Conservation (phyloP, 2,888 invertebrate genomes). For the Trichogramma dendrolimi region DNA sequence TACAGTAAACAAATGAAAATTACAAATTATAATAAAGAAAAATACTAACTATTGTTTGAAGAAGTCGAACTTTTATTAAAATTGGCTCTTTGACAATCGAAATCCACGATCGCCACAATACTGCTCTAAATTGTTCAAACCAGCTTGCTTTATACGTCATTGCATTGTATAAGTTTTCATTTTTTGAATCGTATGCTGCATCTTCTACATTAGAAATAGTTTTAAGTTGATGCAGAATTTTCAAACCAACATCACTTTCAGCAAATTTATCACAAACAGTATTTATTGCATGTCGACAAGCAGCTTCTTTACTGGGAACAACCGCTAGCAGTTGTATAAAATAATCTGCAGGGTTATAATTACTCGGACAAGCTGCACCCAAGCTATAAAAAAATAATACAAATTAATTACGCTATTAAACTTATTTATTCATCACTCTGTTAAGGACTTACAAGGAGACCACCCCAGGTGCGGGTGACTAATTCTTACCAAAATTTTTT, state of each 20-base stretch:
- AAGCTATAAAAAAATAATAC: slow-evolving; percentile 62
- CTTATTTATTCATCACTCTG: too few relatives aligned
- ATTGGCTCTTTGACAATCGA: slow-evolving; percentile 86
- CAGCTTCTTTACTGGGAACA: slow-evolving; percentile 75
- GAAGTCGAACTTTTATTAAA: slow-evolving; percentile 79
- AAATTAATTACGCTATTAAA: too few relatives aligned
- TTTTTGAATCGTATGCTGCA: slow-evolving; percentile 2
- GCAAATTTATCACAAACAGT: slow-evolving; percentile 76
- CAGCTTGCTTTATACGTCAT: slow-evolving; percentile 79
- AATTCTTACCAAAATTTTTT: too few relatives aligned
- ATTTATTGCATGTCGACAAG: slow-evolving; percentile 73
- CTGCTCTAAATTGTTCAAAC: slow-evolving; percentile 82
- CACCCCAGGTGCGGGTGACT: too few relatives aligned
- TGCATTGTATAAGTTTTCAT: slow-evolving; percentile 27
- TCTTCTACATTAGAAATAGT: slow-evolving; percentile 37
- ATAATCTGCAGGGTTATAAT: slow-evolving; percentile 93
- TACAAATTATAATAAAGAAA: background rate
- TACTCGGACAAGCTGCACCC: slow-evolving; percentile 78
- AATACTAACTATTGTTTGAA: slow-evolving; percentile 75
- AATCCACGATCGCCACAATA: slow-evolving; percentile 87
- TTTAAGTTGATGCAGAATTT: slow-evolving; percentile 60
- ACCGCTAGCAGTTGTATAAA: slow-evolving; percentile 86
- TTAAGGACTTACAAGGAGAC: too few relatives aligned
- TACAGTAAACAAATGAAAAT: background rate
- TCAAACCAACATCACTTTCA: slow-evolving; percentile 61